These are phyloP conservation scores for Rhizomys pruinosus DNA, from an alignment of 2,113 vertebrate genomes.

Conservation along the genomic window DNA sequence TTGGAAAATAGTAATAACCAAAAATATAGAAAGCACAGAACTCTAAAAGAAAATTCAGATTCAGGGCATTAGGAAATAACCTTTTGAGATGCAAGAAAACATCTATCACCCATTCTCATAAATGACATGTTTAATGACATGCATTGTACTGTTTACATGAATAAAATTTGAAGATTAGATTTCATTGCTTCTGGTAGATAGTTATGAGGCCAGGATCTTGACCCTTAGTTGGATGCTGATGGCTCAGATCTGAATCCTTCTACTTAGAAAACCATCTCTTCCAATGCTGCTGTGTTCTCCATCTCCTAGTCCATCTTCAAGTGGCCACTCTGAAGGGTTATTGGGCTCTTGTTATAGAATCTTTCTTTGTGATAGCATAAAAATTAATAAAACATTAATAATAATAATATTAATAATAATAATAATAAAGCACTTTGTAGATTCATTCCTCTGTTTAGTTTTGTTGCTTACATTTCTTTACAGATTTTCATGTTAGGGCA, in stretches of 20 bases:
- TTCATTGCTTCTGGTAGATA: neutral
- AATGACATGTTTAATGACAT: constrained; percentile 38
- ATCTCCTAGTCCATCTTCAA: fast-evolving
- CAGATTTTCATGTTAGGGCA: neutral
- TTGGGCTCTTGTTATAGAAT: neutral
- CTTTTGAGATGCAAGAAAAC: constrained; percentile 35
- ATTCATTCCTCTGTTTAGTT: neutral
- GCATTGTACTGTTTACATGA: neutral
- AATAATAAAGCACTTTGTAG: neutral
- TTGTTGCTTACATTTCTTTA: neutral
- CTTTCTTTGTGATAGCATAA: neutral
- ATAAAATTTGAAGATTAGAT: neutral
- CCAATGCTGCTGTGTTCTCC: fast-evolving
- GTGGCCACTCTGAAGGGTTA: fast-evolving
- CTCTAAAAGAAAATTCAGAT: constrained; percentile 72
- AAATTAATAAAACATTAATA: too few relatives aligned
- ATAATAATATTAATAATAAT: neutral
- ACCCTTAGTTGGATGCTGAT: neutral
- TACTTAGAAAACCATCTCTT: neutral
- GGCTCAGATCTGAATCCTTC: neutral
- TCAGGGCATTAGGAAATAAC: constrained; percentile 74
- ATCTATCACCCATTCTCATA: constrained; percentile 60
- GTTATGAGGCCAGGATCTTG: neutral
- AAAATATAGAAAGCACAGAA: constrained; percentile 36
- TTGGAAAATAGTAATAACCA: constrained; percentile 78